phyloP scores from a whole-genome alignment of 92 coral and sea anemone genomes.

The Scolanthus callimorphus region DNA sequence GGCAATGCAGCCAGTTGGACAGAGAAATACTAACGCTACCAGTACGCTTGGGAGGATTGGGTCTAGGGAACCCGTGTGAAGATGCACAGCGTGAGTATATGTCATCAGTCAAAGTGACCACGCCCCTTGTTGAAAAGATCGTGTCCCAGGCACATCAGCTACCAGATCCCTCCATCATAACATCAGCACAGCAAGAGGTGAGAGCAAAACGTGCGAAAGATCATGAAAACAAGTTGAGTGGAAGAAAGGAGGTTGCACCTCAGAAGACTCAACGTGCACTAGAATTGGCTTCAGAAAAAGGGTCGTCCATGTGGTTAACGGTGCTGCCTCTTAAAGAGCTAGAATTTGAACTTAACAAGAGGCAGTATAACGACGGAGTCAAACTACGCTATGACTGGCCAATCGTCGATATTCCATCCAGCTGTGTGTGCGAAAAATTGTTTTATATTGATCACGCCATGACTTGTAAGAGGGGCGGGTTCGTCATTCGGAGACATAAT shows the following conservation, averaged over 20 bases:
- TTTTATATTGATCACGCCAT: conserved; percentile 47
- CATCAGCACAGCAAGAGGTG: neutral
- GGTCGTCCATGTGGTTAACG: neutral
- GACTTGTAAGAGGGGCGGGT: conserved; percentile 3
- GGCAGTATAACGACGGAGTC: conserved; percentile 16
- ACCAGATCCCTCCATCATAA: neutral
- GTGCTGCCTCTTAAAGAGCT: neutral
- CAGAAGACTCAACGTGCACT: neutral
- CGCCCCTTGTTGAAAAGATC: conserved; percentile 2
- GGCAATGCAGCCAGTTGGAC: conserved; percentile 17
- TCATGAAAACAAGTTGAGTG: neutral
- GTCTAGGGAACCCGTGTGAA: conserved; percentile 36
- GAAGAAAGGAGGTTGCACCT: neutral
- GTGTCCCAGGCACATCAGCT: neutral
- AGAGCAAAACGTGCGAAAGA: no score
- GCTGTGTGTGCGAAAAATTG: conserved; percentile 40
- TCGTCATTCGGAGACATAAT: conserved; percentile 39
- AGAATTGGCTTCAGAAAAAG: neutral
- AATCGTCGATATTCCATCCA: conserved; percentile 28
- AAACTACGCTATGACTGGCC: conserved; percentile 52
- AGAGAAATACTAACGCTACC: conserved; percentile 37
- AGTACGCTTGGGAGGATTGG: conserved; percentile 41
- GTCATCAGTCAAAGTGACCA: conserved; percentile 29
- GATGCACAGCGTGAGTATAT: conserved; percentile 13
- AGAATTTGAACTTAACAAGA: neutral